A percentile compares a stretch with the other conserved stretches of the same genome.
Conservation (phyloP, 2,113 vertebrate genomes). For the Peromyscus polionotus region DNA sequence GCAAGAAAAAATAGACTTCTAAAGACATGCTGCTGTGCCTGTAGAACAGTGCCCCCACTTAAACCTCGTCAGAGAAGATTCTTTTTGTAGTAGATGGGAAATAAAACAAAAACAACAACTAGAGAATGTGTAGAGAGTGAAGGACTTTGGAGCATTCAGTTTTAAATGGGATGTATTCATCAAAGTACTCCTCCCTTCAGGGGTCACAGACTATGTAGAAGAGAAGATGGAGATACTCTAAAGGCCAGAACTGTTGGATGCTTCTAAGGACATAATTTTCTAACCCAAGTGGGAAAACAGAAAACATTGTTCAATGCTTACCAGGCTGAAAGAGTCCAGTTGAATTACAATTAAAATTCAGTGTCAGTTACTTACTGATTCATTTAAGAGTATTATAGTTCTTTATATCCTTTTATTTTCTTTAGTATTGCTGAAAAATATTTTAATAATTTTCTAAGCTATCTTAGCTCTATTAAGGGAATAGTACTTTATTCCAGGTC, state of each 20-base stretch:
- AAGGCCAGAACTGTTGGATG: not conserved
- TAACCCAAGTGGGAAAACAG: not conserved
- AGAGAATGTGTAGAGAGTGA: not conserved
- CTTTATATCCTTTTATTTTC: not conserved
- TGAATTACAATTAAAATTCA: not conserved
- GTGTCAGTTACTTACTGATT: not conserved
- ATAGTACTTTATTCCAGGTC: not conserved
- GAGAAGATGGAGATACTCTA: not conserved
- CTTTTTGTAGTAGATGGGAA: too few species aligned
- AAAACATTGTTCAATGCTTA: not conserved
- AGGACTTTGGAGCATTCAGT: not conserved
- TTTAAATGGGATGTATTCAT: not conserved
- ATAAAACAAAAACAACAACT: too few species aligned
- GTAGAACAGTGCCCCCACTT: too few species aligned
- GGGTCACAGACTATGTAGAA: not conserved
- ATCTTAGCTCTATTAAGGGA: not conserved
- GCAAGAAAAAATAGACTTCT: too few species aligned
- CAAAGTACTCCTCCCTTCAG: not conserved
- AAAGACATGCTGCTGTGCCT: too few species aligned
- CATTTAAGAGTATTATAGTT: not conserved
- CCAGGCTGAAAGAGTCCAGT: not conserved
- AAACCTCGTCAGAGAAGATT: too few species aligned
- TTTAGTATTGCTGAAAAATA: not conserved
- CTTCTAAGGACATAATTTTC: not conserved
- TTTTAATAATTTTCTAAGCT: not conserved